A percentile compares a stretch with the other conserved stretches of the same genome.
phyloP scores from a whole-genome alignment of 2,797 vertebrate genomes.

The Aldrovandia affinis region DNA sequence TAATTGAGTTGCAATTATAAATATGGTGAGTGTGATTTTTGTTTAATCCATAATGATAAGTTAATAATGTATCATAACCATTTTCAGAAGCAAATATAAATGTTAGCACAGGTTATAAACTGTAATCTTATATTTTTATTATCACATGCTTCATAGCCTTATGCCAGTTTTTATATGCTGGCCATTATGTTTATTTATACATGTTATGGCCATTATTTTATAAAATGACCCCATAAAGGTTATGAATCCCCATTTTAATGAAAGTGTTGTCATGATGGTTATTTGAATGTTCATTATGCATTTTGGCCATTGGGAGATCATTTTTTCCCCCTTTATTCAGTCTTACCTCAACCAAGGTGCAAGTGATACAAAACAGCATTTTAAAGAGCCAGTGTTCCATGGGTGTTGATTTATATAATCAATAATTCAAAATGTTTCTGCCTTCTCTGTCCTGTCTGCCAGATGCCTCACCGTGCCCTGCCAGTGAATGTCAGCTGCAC shows the following conservation, averaged over 20 bases:
- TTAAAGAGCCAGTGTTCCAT: constrained; percentile 58
- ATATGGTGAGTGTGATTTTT: background rate
- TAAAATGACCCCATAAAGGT: background rate
- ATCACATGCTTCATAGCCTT: background rate
- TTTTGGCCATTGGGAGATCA: constrained; percentile 16
- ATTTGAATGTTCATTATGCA: background rate
- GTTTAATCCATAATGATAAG: background rate
- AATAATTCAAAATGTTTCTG: constrained; percentile 89
- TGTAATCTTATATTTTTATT: background rate
- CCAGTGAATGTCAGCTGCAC: constrained; percentile 85
- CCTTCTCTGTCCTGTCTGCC: constrained; percentile 76
- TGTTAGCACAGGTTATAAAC: background rate
- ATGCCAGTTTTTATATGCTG: background rate
- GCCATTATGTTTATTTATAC: background rate
- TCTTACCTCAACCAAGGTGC: background rate
- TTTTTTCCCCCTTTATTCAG: background rate
- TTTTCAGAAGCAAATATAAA: background rate
- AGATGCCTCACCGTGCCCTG: constrained; percentile 80
- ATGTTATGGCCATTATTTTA: background rate
- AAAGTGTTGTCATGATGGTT: background rate
- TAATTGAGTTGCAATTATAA: background rate
- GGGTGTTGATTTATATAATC: constrained; percentile 89
- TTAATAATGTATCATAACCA: background rate
- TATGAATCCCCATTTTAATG: background rate
- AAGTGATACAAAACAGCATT: constrained; percentile 23